phyloP scores from a whole-genome alignment of 2,888 invertebrate genomes.

The Adelognathus sp. region DNA sequence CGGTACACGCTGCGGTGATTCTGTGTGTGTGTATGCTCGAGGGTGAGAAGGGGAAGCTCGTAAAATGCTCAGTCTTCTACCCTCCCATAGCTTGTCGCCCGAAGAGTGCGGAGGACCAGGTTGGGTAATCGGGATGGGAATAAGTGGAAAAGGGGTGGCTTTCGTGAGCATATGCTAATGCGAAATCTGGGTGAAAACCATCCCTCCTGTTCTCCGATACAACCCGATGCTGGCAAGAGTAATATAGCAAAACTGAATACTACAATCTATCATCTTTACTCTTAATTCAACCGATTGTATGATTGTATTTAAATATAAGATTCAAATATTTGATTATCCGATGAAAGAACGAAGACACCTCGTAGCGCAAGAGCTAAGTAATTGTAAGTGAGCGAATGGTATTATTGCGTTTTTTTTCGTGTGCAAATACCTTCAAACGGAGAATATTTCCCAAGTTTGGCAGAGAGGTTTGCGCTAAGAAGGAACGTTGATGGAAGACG shows the following conservation, averaged over 20 bases:
- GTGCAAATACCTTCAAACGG: not conserved
- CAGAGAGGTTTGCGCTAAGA: constrained; percentile 13
- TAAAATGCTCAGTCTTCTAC: constrained; percentile 36
- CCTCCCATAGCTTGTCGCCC: constrained; percentile 27
- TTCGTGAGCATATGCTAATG: constrained; percentile 67
- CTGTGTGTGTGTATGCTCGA: not conserved
- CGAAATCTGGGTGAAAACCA: constrained; percentile 58
- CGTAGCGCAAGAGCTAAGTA: no score
- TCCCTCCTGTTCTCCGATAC: constrained; percentile 10
- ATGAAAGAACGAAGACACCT: no score
- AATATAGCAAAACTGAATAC: no score
- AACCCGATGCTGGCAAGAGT: not conserved
- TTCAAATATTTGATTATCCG: no score
- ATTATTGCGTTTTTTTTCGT: no score
- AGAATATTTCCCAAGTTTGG: constrained; percentile 45
- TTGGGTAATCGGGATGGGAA: constrained; percentile 14
- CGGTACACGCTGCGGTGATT: constrained; percentile 27
- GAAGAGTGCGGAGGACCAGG: not conserved
- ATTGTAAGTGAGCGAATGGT: no score
- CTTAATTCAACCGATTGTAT: no score
- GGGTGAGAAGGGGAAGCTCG: constrained; percentile 18
- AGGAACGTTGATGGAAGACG: constrained; percentile 40
- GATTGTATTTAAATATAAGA: no score
- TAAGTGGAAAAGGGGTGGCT: constrained; percentile 35
- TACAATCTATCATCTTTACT: no score